These are phyloP conservation scores for Onychomys torridus DNA, from an alignment of 2,797 vertebrate species.

Conservation along the genomic window DNA sequence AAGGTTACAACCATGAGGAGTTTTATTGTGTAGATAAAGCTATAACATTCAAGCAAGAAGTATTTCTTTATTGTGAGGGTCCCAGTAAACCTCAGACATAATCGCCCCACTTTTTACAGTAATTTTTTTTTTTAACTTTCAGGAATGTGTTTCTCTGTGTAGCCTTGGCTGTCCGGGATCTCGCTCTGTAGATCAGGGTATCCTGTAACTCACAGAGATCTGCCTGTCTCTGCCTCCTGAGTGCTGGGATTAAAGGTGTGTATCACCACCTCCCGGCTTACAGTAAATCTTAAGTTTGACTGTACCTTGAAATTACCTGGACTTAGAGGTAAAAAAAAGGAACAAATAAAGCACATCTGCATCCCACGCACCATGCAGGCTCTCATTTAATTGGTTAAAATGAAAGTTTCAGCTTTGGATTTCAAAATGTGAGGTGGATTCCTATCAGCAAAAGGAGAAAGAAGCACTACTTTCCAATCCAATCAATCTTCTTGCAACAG, in stretches of 20 bases:
- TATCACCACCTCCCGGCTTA: not conserved
- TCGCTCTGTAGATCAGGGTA: not conserved
- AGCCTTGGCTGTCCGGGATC: not conserved
- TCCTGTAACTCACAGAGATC: not conserved
- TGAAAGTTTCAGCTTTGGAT: not conserved
- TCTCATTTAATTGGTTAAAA: not conserved
- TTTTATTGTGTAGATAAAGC: not conserved
- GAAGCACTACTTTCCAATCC: not conserved
- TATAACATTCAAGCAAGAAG: not conserved
- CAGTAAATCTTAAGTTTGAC: not conserved
- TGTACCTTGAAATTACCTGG: constrained; percentile 9
- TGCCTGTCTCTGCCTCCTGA: not conserved
- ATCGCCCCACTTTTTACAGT: not conserved
- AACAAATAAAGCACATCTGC: not conserved
- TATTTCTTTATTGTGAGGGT: not conserved
- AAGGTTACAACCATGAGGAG: not conserved
- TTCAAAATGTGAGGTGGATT: not conserved
- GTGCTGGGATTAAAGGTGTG: not conserved
- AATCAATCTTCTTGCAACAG: not conserved
- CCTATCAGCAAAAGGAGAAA: not conserved
- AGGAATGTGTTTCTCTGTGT: not conserved
- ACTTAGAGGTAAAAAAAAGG: not conserved
- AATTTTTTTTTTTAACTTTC: not conserved
- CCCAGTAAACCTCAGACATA: not conserved
- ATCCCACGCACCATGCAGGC: not conserved